phyloP scores from a whole-genome alignment of 2,113 vertebrate species.

The Mesocricetus auratus region DNA sequence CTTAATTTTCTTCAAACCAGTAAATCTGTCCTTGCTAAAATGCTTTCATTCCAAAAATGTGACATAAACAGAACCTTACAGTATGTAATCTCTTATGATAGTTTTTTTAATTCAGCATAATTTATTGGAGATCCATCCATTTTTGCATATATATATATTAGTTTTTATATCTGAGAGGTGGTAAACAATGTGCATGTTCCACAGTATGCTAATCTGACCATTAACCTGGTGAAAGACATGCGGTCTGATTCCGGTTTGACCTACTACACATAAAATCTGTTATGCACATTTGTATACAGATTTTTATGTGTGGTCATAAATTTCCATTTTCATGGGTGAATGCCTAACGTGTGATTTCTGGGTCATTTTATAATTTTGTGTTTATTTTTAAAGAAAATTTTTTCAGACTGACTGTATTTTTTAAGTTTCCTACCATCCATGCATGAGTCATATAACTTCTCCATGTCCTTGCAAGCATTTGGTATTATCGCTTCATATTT shows the following conservation, averaged over 20 bases:
- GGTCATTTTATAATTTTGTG: constrained; percentile 35
- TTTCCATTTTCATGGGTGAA: constrained; percentile 58
- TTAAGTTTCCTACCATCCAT: background rate
- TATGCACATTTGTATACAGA: constrained; percentile 1
- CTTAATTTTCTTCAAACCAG: background rate
- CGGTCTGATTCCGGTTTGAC: background rate
- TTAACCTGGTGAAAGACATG: constrained; percentile 19
- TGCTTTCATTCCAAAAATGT: constrained; percentile 10
- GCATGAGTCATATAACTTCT: background rate
- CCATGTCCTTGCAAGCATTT: background rate
- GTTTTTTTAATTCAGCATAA: constrained; percentile 3
- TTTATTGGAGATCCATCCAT: background rate
- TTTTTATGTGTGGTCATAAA: constrained; percentile 14
- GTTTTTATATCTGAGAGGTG: constrained; percentile 5
- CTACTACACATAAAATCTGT: constrained; percentile 24
- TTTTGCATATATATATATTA: background rate
- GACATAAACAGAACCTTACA: background rate
- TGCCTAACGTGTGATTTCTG: background rate
- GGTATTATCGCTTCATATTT: background rate
- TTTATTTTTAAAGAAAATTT: constrained; percentile 58
- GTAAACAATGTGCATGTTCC: background rate
- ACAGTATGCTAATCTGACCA: background rate
- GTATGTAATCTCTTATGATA: background rate
- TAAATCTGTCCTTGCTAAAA: constrained; percentile 1
- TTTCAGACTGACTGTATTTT: background rate